phyloP scores from a whole-genome alignment of 2,797 vertebrate species.

The Hypotaenidia philippensis region DNA sequence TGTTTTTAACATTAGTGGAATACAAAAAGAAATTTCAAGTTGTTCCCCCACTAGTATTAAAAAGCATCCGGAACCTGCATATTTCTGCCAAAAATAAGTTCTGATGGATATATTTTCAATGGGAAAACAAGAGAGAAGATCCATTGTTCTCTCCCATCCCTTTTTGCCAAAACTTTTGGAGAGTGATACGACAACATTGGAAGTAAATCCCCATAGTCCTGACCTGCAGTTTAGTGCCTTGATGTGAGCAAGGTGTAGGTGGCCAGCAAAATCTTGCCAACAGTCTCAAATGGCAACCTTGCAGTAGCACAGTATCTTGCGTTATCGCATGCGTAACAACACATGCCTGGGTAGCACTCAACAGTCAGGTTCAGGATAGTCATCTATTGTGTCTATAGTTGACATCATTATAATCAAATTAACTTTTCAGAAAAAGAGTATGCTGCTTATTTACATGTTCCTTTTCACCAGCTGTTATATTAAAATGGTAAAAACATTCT shows the following conservation, averaged over 20 bases:
- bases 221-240: neutral
- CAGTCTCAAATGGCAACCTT: rapidly evolving
- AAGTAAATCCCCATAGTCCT: neutral
- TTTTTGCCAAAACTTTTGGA: neutral
- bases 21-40: neutral
- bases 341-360: neutral
- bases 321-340: neutral
- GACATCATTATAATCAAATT: neutral
- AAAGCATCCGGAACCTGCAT: neutral
- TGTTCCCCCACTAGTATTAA: neutral
- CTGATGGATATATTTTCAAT: neutral
- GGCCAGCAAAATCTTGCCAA: neutral
- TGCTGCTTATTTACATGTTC: neutral
- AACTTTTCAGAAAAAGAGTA: neutral
- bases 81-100: neutral
- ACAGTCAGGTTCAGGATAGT: neutral
- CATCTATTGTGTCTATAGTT: neutral
- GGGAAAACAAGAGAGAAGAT: neutral
- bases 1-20: neutral
- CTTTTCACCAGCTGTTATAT: neutral
- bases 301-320: neutral
- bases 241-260: neutral
- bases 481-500: neutral
- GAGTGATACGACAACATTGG: rapidly evolving
- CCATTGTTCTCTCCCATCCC: rapidly evolving